Evolutionary conservation across 2,113 vertebrate genomes (phyloP).

Genomic region (Oncorhynchus masou): DNA sequence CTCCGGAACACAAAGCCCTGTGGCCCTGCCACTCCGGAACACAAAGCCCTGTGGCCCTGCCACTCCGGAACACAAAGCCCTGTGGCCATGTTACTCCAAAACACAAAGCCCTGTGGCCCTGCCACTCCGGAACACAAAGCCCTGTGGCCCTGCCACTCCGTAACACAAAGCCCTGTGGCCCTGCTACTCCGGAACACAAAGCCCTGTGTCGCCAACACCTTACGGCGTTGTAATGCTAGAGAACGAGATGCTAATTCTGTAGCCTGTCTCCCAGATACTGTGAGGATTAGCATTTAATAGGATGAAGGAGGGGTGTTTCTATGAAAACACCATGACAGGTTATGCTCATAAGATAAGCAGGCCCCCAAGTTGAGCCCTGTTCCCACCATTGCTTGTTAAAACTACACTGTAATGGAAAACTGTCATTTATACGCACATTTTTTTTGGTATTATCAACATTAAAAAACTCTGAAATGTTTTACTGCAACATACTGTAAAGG

Average conservation of each 20-base stretch:
- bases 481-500: too few relatives aligned
- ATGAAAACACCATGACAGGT: slow-evolving; percentile 53
- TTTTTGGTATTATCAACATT: too few relatives aligned
- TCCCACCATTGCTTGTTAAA: slow-evolving; percentile 21
- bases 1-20: too few relatives aligned
- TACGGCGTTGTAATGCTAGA: slow-evolving; percentile 48
- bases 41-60: too few relatives aligned
- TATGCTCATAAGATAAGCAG: slow-evolving; percentile 35
- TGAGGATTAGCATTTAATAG: slow-evolving; percentile 55
- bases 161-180: slow-evolving; percentile 3
- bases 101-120: too few relatives aligned
- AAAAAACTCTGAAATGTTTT: too few relatives aligned
- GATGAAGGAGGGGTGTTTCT: slow-evolving; percentile 52
- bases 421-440: too few relatives aligned
- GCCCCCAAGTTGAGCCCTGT: slow-evolving; percentile 29
- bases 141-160: too few relatives aligned
- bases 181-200: slow-evolving; percentile 32
- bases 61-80: too few relatives aligned
- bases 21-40: too few relatives aligned
- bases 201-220: slow-evolving; percentile 56
- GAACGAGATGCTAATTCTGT: slow-evolving; percentile 54
- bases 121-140: too few relatives aligned
- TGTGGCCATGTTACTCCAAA: too few relatives aligned
- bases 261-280: slow-evolving; percentile 49
- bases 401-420: neutral